Evolutionary conservation across 2,888 invertebrate species (phyloP).

Genomic region (Brachylomia viminalis): DNA sequence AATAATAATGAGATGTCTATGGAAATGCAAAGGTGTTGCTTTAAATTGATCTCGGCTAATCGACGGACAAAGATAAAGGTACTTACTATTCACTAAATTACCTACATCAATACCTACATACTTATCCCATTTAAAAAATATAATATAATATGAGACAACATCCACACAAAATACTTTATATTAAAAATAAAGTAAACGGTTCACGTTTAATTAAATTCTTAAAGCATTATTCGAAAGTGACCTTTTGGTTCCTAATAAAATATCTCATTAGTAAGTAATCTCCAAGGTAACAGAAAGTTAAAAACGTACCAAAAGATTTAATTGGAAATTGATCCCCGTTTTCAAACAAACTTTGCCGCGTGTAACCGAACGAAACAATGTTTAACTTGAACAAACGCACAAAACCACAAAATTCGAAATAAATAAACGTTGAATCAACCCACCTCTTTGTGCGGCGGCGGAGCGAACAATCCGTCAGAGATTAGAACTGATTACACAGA

Average conservation of each 20-base stretch:
- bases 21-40: not conserved
- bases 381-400: slow-evolving; percentile 17
- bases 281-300: slow-evolving; percentile 28
- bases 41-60: not conserved
- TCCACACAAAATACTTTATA: no score
- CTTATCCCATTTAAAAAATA: no score
- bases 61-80: not conserved
- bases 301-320: slow-evolving; percentile 46
- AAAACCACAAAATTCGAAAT: slow-evolving; percentile 32
- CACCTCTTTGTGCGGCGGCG: slow-evolving; percentile 59
- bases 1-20: not conserved
- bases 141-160: no score
- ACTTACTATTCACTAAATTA: not conserved
- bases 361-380: slow-evolving; percentile 30
- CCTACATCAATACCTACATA: no score
- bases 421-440: slow-evolving; percentile 46
- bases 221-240: not conserved
- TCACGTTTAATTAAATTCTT: not conserved
- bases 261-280: slow-evolving; percentile 17
- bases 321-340: slow-evolving; percentile 51
- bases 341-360: slow-evolving; percentile 36
- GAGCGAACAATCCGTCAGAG: slow-evolving; percentile 62
- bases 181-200: not conserved
- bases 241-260: slow-evolving; percentile 1
- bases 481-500: slow-evolving; percentile 58